A percentile compares a stretch with the other conserved stretches of the same genome.
phyloP scores from a whole-genome alignment of 2,797 vertebrate species.

The Masticophis lateralis region DNA sequence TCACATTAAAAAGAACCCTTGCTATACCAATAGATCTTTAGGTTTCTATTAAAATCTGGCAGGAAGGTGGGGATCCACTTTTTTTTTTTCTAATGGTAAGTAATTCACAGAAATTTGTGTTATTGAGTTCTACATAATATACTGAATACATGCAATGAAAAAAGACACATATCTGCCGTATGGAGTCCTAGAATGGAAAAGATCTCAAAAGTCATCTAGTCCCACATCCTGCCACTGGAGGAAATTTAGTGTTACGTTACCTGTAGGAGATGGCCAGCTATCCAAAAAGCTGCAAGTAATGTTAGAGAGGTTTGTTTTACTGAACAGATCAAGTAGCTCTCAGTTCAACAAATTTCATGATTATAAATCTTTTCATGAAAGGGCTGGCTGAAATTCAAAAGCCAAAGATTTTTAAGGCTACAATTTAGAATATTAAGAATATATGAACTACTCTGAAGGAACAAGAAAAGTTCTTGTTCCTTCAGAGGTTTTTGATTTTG shows the following conservation, averaged over 20 bases:
- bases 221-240: not conserved
- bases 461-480: not conserved
- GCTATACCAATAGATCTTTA: not conserved
- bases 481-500: not conserved
- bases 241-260: not conserved
- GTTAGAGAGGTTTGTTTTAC: not conserved
- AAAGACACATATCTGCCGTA: not conserved
- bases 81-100: not conserved
- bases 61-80: not conserved
- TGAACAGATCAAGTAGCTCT: not conserved
- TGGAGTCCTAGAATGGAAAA: not conserved
- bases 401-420: not conserved
- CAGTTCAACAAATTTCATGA: not conserved
- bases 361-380: not conserved
- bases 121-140: not conserved
- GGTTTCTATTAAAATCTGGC: not conserved
- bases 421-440: not conserved
- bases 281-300: not conserved
- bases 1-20: not conserved
- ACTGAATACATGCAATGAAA: not conserved
- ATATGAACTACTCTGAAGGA: not conserved
- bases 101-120: not conserved
- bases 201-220: not conserved
- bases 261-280: not conserved
- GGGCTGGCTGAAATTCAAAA: not conserved